A percentile compares a stretch with the other conserved stretches of the same genome.
These are phyloP conservation scores for Axea sp. DNA, from an alignment of 2,888 invertebrate genomes.

Conservation along the genomic window DNA sequence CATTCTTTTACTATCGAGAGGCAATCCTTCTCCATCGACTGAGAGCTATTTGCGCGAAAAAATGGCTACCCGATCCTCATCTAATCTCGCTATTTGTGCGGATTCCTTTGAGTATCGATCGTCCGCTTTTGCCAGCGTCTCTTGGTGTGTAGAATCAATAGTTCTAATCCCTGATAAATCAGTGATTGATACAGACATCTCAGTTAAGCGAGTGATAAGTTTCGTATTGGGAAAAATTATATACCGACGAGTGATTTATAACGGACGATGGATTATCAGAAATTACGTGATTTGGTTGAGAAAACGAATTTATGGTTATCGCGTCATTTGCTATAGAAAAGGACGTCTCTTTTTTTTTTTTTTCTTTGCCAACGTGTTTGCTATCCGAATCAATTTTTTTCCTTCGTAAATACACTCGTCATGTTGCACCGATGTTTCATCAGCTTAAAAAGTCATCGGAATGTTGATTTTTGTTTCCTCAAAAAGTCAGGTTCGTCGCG, in stretches of 20 bases:
- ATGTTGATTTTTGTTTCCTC: too few species aligned
- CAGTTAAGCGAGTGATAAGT: slow-evolving; percentile 55
- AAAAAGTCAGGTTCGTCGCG: too few species aligned
- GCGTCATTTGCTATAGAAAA: too few species aligned
- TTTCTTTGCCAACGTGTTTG: too few species aligned
- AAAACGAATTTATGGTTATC: slow-evolving; percentile 11
- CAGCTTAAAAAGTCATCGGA: too few species aligned
- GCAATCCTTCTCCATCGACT: slow-evolving; percentile 62
- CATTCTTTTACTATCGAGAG: slow-evolving; percentile 62
- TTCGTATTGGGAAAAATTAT: slow-evolving; percentile 52
- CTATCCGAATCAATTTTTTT: too few species aligned
- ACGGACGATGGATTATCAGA: slow-evolving; percentile 14
- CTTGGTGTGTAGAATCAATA: slow-evolving; percentile 51
- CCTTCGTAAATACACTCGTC: too few species aligned
- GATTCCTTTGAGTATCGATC: slow-evolving; percentile 65
- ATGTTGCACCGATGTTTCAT: too few species aligned
- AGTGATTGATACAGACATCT: slow-evolving; percentile 60
- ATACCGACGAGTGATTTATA: slow-evolving; percentile 41
- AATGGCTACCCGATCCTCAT: slow-evolving; percentile 64
- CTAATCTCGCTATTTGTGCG: slow-evolving; percentile 69
- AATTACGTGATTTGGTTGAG: slow-evolving; percentile 24
- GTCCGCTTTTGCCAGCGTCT: slow-evolving; percentile 30
- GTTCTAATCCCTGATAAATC: slow-evolving; percentile 59
- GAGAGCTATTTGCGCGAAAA: slow-evolving; percentile 65
- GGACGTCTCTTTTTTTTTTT: too few species aligned